These are phyloP conservation scores for Leptodirus hochenwartii DNA, from an alignment of 2,888 invertebrate species.

Conservation along the genomic window DNA sequence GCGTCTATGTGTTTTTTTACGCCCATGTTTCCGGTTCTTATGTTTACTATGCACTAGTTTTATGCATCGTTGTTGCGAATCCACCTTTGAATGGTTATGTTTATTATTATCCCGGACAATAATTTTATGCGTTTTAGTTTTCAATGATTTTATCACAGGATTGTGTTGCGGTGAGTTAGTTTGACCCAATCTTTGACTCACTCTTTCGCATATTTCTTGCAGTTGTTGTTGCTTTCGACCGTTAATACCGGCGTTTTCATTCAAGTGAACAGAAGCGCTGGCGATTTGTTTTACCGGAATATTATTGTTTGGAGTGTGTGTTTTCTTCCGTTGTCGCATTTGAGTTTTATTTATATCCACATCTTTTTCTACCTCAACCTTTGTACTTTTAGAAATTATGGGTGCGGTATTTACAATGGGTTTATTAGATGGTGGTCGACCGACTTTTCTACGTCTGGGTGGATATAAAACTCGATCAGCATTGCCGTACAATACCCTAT, in stretches of 20 bases:
- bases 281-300: too few species aligned
- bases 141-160: not conserved
- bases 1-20: constrained; percentile 30
- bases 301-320: too few species aligned
- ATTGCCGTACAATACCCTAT: constrained; percentile 48
- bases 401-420: not conserved
- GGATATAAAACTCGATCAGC: constrained; percentile 63
- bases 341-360: too few species aligned
- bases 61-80: too few species aligned
- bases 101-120: constrained; percentile 7
- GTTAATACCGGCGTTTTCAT: too few species aligned
- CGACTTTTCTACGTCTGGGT: constrained; percentile 49
- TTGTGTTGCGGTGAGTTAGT: constrained; percentile 8
- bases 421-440: not conserved
- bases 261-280: too few species aligned
- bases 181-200: constrained; percentile 20
- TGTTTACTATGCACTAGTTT: constrained; percentile 27
- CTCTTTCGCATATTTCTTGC: constrained; percentile 22
- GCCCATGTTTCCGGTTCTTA: constrained; percentile 30
- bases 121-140: constrained; percentile 10
- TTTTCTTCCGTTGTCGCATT: too few species aligned
- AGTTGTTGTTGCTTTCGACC: too few species aligned
- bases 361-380: too few species aligned
- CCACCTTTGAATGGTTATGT: constrained; percentile 20
- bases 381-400: too few species aligned